Percentiles rank a stretch among this genome's conserved stretches.
These are phyloP conservation scores for Pheosia gnoma DNA, from an alignment of 2,888 invertebrate species.

Conservation along the genomic window DNA sequence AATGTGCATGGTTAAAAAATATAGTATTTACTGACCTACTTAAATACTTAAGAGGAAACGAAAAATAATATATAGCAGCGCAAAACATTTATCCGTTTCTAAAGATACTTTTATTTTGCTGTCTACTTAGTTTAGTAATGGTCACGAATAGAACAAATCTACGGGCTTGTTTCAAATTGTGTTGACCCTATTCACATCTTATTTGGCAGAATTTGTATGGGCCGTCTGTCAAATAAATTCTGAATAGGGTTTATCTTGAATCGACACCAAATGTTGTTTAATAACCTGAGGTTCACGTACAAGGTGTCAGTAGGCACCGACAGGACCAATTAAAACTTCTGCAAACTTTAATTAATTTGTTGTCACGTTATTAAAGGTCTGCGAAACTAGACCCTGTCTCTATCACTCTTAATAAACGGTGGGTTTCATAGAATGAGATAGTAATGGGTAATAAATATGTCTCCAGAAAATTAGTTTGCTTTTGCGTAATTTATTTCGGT, in stretches of 20 bases:
- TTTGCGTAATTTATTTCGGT: neutral
- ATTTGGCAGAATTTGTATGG: too few species aligned
- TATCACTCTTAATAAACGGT: neutral
- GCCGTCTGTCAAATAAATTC: too few species aligned
- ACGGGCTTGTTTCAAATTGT: too few species aligned
- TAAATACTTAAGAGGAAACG: neutral
- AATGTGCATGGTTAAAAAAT: neutral
- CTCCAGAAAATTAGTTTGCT: neutral
- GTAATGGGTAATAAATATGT: neutral
- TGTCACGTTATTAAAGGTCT: slow-evolving; percentile 30
- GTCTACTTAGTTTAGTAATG: too few species aligned
- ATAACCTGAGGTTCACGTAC: neutral
- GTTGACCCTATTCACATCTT: too few species aligned
- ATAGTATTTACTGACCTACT: neutral
- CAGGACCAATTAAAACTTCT: slow-evolving; percentile 43
- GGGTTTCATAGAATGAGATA: neutral
- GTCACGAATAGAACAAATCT: too few species aligned
- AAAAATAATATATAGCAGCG: neutral
- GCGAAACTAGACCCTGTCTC: neutral
- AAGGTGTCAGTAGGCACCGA: slow-evolving; percentile 15
- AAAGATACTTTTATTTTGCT: too few species aligned
- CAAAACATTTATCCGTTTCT: too few species aligned
- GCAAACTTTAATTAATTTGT: slow-evolving; percentile 42
- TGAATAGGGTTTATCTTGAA: slow-evolving; percentile 4
- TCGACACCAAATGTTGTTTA: slow-evolving; percentile 1